Percentiles rank a stretch among this genome's conserved stretches.
Evolutionary conservation across 2,888 invertebrate species (phyloP).

Genomic region (Dynastes tityus): DNA sequence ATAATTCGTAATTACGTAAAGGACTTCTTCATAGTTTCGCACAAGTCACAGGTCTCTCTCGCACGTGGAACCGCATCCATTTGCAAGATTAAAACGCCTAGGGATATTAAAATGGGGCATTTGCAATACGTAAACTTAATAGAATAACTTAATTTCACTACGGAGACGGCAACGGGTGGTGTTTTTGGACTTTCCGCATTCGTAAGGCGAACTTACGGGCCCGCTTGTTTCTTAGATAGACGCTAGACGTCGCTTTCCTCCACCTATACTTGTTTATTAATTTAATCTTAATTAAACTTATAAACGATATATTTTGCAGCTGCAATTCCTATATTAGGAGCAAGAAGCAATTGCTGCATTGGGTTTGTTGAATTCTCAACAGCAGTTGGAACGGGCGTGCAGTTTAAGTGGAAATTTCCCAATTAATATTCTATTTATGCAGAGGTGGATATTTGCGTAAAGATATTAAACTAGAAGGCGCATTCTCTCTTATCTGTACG

Average conservation of each 20-base stretch:
- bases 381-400: neutral
- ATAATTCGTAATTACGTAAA: neutral
- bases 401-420: too few relatives aligned
- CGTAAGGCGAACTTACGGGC: too few relatives aligned
- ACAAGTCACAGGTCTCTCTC: neutral
- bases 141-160: neutral
- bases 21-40: neutral
- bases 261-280: neutral
- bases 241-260: neutral
- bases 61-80: neutral
- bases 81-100: neutral
- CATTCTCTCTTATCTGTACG: too few relatives aligned
- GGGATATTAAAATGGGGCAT: neutral
- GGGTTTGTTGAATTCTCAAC: neutral
- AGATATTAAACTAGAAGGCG: too few relatives aligned
- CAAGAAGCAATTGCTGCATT: neutral
- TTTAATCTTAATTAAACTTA: constrained; percentile 11
- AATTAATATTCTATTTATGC: too few relatives aligned
- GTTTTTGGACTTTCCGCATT: too few relatives aligned
- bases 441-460: too few relatives aligned
- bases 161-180: too few relatives aligned
- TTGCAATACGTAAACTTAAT: constrained; percentile 11
- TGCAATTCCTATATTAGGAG: neutral
- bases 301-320: neutral
- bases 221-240: too few relatives aligned